phyloP scores from a whole-genome alignment of 1,140 invertebrate genomes.

The Samia ricini region DNA sequence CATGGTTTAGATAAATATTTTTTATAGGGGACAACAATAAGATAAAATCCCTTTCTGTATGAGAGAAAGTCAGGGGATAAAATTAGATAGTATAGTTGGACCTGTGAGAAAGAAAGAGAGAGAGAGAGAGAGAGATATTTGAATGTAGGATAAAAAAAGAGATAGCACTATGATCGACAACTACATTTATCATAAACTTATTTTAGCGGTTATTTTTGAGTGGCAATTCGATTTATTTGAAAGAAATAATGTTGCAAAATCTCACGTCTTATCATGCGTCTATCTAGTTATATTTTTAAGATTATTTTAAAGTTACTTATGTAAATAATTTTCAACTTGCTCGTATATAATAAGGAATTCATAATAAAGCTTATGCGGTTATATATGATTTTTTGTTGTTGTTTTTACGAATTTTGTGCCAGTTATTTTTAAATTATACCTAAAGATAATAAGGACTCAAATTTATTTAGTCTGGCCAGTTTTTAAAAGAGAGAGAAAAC shows the following conservation, averaged over 20 bases:
- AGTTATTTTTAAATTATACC: constrained; percentile 56
- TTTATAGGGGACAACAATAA: too few relatives aligned
- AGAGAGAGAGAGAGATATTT: too few relatives aligned
- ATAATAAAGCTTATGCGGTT: neutral
- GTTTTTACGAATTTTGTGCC: constrained; percentile 69
- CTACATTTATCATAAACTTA: too few relatives aligned
- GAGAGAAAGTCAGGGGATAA: too few relatives aligned
- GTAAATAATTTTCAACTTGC: neutral
- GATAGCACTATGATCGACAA: too few relatives aligned
- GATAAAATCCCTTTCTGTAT: too few relatives aligned
- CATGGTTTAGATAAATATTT: too few relatives aligned
- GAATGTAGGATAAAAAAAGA: too few relatives aligned
- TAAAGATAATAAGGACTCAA: constrained; percentile 25
- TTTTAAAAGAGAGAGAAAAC: constrained; percentile 2
- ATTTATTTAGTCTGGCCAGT: neutral
- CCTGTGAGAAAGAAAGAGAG: too few relatives aligned
- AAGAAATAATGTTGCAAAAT: neutral
- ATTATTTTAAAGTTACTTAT: neutral
- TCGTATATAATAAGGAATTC: neutral
- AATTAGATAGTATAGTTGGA: too few relatives aligned
- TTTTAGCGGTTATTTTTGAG: too few relatives aligned
- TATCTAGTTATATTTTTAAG: neutral
- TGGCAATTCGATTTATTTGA: neutral
- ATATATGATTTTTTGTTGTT: constrained; percentile 1
- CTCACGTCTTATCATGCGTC: neutral